Conservation (phyloP, 1,140 invertebrate genomes). For the Lucilia sericata region DNA sequence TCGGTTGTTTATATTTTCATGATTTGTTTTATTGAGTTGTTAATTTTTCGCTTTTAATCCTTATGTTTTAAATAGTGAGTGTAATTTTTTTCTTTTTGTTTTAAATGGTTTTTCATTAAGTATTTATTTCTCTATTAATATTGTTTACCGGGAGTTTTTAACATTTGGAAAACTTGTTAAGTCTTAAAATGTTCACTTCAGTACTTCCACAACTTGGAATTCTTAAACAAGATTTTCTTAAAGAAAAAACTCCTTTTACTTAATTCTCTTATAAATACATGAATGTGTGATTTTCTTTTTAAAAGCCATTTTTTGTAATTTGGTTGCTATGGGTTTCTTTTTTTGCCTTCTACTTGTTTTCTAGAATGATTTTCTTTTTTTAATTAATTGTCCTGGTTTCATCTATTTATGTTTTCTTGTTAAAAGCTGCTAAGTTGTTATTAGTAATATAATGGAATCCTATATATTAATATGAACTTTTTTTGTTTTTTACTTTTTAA, state of each 20-base stretch:
- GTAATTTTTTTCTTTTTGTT: not conserved
- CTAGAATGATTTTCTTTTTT: not conserved
- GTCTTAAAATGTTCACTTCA: too few species aligned
- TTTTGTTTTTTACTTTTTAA: slow-evolving; percentile 49
- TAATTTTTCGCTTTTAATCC: not conserved
- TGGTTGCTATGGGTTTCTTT: not conserved
- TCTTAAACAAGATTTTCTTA: too few species aligned
- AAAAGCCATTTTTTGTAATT: slow-evolving; percentile 22
- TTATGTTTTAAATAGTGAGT: slow-evolving; percentile 5
- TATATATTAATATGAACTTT: slow-evolving; percentile 55
- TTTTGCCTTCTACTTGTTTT: slow-evolving; percentile 15
- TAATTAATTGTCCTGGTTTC: slow-evolving; percentile 17
- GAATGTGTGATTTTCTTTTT: slow-evolving; percentile 14
- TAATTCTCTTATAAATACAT: not conserved
- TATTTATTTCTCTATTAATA: not conserved
- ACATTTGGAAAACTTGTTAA: not conserved
- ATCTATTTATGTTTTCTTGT: not conserved
- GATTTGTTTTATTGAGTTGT: not conserved
- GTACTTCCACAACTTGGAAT: too few species aligned
- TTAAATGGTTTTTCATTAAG: not conserved
- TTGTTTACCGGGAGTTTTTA: not conserved
- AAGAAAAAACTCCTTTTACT: not conserved
- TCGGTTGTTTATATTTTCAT: not conserved
- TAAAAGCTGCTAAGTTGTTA: slow-evolving; percentile 45
- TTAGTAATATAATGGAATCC: slow-evolving; percentile 34